These are phyloP conservation scores for Stylophora pistillata DNA, from an alignment of 64 coral and sea anemone genomes.

Conservation along the genomic window DNA sequence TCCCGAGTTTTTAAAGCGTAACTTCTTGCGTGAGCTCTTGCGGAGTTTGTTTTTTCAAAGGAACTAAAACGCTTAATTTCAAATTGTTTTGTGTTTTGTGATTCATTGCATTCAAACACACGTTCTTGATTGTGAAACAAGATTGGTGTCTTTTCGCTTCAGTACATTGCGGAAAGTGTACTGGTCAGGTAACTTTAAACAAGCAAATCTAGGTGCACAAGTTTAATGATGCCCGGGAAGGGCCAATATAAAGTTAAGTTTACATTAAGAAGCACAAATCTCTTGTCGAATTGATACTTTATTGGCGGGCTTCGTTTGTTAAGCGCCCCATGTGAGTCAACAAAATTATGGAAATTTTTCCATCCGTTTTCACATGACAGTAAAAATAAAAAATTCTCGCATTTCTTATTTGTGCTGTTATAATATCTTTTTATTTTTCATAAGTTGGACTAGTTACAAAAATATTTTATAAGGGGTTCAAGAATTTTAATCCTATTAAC, in stretches of 20 bases:
- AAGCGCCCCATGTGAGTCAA: no score
- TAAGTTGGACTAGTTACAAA: no score
- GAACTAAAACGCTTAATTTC: neutral
- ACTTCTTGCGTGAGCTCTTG: neutral
- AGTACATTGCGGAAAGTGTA: neutral
- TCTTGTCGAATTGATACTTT: neutral
- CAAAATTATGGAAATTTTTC: no score
- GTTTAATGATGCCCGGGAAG: neutral
- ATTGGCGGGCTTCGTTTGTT: no score
- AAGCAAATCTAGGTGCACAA: neutral
- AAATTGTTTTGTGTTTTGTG: neutral
- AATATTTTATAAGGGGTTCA: no score
- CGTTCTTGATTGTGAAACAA: neutral
- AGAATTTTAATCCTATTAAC: no score
- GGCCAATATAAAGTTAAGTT: neutral
- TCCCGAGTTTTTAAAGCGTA: no score
- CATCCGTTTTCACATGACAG: no score
- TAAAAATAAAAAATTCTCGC: no score
- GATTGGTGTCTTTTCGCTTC: neutral
- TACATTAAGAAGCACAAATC: neutral
- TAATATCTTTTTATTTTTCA: no score
- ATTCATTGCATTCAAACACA: neutral
- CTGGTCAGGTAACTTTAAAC: neutral
- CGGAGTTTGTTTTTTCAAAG: neutral
- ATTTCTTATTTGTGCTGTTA: no score